Evolutionary conservation across 2,113 vertebrate genomes (phyloP), one percentile per base, ranked within the genome.

Genomic region (Cheilinus undulatus): DNA sequence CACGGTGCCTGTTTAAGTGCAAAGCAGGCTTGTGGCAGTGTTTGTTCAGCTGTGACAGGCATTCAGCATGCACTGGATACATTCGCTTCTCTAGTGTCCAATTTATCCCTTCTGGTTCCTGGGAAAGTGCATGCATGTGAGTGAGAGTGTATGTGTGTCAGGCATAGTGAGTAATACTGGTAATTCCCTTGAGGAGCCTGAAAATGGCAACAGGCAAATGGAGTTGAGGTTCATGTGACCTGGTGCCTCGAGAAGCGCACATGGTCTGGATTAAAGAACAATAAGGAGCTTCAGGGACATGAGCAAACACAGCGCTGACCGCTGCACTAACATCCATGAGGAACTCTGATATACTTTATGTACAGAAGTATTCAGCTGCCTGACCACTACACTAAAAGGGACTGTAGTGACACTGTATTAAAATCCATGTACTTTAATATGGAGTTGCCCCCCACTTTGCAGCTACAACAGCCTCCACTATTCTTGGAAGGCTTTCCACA

Each of bases 151-250:
- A 23, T 53, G 46, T 32, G 36, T 19, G 17, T 58, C n/a, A 50
- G 56, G 51, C 49, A 51, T n/a, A 46, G 62, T 40, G 53, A 69
- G 78, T 69, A 80, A 89, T 67, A 63, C 61, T 46, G 52, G 42
- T 12, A 61, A 73, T 79, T 86, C 79, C 73, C 82, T 66, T 26
- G 69, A 84, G 86, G 72, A 75, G 57, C 63, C 53, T 73, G 70
- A 69, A 90, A 92, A 90, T 70, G 82, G 86, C 77, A 87, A 78
- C 57, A 66, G 57, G 77, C 73, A 77, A 87, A 85, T 63, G 61
- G 62, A 84, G 78, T 56, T 43, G 80, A 86, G 72, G 65, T 80
- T 85, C 88, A 90, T 90, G 86, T 91, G 90, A 93, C 79, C 76
- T 46, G 78, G 48, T 79, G 87, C 70, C 69, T 75, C 59, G 43